Evolutionary conservation across 2,113 vertebrate species (phyloP).

Genomic region (Scophthalmus maximus): DNA sequence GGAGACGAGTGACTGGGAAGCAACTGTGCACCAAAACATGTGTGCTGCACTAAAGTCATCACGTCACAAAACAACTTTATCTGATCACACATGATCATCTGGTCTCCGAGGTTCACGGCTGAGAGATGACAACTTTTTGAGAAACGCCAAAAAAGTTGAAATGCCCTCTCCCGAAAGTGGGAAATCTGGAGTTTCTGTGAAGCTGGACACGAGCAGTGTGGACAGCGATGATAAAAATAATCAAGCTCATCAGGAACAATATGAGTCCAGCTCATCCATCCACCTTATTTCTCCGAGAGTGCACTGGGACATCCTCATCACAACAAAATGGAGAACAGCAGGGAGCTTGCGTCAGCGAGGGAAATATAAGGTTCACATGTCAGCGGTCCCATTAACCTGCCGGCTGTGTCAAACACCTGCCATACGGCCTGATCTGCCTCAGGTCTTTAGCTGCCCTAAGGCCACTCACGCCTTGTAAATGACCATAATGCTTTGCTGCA

Average conservation of each 20-base stretch:
- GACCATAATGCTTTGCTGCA: conserved; percentile 11
- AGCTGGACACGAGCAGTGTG: not conserved
- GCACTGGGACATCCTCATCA: conserved; percentile 16
- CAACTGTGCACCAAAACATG: conserved; percentile 21
- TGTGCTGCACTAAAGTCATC: conserved; percentile 7
- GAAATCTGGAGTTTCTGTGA: not conserved
- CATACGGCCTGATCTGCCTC: conserved; percentile 15
- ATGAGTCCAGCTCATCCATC: not conserved
- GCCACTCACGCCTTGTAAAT: conserved; percentile 18
- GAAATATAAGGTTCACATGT: conserved; percentile 44
- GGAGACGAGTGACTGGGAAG: conserved; percentile 2
- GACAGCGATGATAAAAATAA: not conserved
- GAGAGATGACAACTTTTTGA: not conserved
- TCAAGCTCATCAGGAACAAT: conserved; percentile 20
- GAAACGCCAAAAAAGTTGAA: not conserved
- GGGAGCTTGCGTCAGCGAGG: conserved; percentile 37
- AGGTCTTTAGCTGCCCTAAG: conserved; percentile 14
- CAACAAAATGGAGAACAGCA: conserved; percentile 48
- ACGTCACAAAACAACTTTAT: not conserved
- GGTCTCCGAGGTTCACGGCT: not conserved
- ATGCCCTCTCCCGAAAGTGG: not conserved
- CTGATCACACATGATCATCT: not conserved
- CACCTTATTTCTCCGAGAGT: conserved; percentile 7
- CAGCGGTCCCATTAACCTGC: conserved; percentile 42
- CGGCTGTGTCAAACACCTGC: conserved; percentile 31